A percentile compares a stretch with the other conserved stretches of the same genome.
Evolutionary conservation across 2,797 vertebrate species (phyloP).

Genomic region (Sorex maritimensis): DNA sequence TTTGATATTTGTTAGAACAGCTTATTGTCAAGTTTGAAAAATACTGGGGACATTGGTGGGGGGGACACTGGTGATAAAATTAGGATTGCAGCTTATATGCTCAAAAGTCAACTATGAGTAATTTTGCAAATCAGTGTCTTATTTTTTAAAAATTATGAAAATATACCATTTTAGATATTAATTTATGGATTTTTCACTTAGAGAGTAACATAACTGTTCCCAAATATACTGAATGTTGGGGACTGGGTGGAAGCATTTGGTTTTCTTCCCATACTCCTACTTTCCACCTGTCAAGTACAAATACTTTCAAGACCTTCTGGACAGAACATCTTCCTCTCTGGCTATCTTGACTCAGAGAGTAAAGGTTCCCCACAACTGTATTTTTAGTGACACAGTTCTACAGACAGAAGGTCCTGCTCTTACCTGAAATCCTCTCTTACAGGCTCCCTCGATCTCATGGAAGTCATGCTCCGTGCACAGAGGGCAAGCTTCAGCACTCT

Average conservation of each 20-base stretch:
- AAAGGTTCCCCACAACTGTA: neutral
- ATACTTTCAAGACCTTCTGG: neutral
- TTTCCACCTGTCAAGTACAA: neutral
- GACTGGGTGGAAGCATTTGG: neutral
- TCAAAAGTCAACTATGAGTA: too few species aligned
- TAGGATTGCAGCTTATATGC: too few species aligned
- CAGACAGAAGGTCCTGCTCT: neutral
- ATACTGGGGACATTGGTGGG: too few species aligned
- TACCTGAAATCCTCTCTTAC: conserved; percentile 96
- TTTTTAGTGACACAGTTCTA: neutral
- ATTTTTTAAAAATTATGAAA: too few species aligned
- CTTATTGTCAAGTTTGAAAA: conserved; percentile 13
- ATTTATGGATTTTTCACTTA: neutral
- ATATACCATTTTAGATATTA: too few species aligned
- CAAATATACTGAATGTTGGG: neutral
- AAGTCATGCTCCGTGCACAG: conserved; percentile 95
- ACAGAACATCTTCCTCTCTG: too few species aligned
- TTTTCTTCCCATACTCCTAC: neutral
- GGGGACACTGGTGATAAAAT: too few species aligned
- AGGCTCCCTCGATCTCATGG: conserved; percentile 97
- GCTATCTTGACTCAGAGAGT: neutral
- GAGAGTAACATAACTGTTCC: neutral
- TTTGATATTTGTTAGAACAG: conserved; percentile 32
- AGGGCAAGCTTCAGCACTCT: conserved; percentile 96
- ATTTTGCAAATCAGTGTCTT: too few species aligned